These are phyloP conservation scores for Sycophila texana DNA, from an alignment of 2,888 invertebrate species.

Conservation along the genomic window DNA sequence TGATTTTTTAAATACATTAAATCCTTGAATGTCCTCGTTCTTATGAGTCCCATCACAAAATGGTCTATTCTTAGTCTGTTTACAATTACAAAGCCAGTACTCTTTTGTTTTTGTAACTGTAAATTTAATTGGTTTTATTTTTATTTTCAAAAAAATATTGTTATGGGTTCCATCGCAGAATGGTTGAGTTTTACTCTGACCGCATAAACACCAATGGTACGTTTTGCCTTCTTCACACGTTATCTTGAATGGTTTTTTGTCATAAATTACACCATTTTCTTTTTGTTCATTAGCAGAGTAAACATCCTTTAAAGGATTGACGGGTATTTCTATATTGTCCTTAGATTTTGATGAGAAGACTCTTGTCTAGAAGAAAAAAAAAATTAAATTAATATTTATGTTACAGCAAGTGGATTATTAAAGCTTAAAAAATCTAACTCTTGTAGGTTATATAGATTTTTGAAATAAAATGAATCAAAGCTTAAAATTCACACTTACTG, in stretches of 20 bases:
- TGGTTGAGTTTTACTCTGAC: slow-evolving; percentile 93
- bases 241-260: slow-evolving; percentile 92
- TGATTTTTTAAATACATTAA: no score
- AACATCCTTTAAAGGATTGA: slow-evolving; percentile 80
- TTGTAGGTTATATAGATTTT: no score
- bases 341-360: slow-evolving; percentile 46
- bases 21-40: slow-evolving; percentile 75
- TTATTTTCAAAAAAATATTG: slow-evolving; percentile 84
- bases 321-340: slow-evolving; percentile 79
- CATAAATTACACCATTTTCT: slow-evolving; percentile 87
- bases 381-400: background rate
- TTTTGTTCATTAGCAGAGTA: slow-evolving; percentile 82
- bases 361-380: slow-evolving; percentile 25
- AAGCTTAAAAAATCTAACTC: no score
- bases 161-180: slow-evolving; percentile 96
- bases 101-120: slow-evolving; percentile 90
- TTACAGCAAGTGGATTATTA: background rate
- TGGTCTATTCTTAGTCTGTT: slow-evolving; percentile 94
- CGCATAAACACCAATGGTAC: slow-evolving; percentile 93
- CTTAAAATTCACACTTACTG: no score
- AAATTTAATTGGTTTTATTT: slow-evolving; percentile 88
- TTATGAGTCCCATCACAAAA: slow-evolving; percentile 98
- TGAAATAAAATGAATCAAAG: no score
- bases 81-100: slow-evolving; percentile 99
- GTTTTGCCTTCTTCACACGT: slow-evolving; percentile 80